phyloP scores from a whole-genome alignment of 2,797 vertebrate species.

The Cetoscarus ocellatus region DNA sequence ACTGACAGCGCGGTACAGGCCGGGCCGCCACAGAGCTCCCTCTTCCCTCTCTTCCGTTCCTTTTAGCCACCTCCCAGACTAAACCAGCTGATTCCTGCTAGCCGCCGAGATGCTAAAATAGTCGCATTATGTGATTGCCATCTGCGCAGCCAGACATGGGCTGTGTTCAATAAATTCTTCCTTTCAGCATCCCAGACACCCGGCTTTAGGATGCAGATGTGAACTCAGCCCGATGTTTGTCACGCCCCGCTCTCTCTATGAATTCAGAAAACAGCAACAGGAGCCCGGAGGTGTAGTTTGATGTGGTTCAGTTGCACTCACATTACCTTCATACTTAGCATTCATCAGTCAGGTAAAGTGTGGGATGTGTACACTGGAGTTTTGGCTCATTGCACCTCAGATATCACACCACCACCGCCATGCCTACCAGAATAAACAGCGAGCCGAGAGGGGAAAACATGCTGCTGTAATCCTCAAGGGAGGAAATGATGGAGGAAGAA shows the following conservation, averaged over 20 bases:
- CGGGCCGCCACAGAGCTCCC: conserved; percentile 48
- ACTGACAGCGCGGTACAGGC: conserved; percentile 55
- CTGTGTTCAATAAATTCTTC: conserved; percentile 78
- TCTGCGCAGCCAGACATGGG: conserved; percentile 84
- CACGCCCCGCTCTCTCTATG: conserved; percentile 45
- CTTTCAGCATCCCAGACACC: conserved; percentile 62
- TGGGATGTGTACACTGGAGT: conserved; percentile 63
- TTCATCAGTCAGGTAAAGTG: conserved; percentile 62
- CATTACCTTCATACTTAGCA: conserved; percentile 52
- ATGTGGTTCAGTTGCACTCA: conserved; percentile 36
- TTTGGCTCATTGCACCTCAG: conserved; percentile 68
- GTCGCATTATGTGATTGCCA: conserved; percentile 80
- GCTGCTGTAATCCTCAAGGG: conserved; percentile 62
- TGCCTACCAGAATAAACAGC: conserved; percentile 68
- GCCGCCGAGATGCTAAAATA: conserved; percentile 71
- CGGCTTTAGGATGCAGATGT: conserved; percentile 69
- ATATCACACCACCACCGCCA: conserved; percentile 71
- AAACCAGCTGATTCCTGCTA: conserved; percentile 73
- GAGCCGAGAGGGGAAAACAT: conserved; percentile 55
- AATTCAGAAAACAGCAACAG: conserved; percentile 22
- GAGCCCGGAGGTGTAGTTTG: conserved; percentile 19
- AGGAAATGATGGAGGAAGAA: conserved; percentile 42
- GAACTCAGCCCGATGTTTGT: conserved; percentile 59
- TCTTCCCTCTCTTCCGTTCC: conserved; percentile 43
- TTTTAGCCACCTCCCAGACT: conserved; percentile 69